phyloP scores from a whole-genome alignment of 2,888 invertebrate species.

The Anagyrus pseudococci region DNA sequence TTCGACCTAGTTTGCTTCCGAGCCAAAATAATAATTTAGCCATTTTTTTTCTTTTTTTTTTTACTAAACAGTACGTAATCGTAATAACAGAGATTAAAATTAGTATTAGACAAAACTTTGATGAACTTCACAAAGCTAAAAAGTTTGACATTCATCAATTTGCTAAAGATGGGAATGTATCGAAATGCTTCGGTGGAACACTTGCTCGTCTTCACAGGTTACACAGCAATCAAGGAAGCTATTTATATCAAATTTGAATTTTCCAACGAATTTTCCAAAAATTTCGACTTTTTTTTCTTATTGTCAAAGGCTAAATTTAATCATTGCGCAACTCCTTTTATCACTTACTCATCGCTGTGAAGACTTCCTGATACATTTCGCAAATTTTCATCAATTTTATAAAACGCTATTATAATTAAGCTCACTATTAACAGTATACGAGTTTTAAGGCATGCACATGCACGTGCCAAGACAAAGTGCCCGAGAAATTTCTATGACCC shows the following conservation, averaged over 20 bases:
- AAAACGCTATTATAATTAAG: slow-evolving; percentile 56
- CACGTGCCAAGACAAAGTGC: slow-evolving; percentile 50
- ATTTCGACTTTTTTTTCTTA: slow-evolving; percentile 4
- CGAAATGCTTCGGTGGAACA: slow-evolving; percentile 55
- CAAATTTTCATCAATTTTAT: slow-evolving; percentile 42
- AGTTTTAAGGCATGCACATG: slow-evolving; percentile 51
- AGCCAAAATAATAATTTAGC: slow-evolving; percentile 36
- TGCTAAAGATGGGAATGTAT: slow-evolving; percentile 45
- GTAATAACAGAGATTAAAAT: no score
- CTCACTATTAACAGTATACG: slow-evolving; percentile 62
- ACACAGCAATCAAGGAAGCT: slow-evolving; percentile 38
- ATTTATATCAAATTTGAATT: slow-evolving; percentile 3
- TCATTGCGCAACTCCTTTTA: no score
- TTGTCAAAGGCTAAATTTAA: slow-evolving; percentile 9
- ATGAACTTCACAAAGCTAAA: slow-evolving; percentile 41
- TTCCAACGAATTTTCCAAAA: slow-evolving; percentile 7
- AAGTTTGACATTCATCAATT: slow-evolving; percentile 40
- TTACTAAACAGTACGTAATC: no score
- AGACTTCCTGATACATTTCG: slow-evolving; percentile 39
- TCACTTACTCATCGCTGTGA: slow-evolving; percentile 38
- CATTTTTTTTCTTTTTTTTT: slow-evolving; percentile 25
- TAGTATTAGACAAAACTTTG: slow-evolving; percentile 39
- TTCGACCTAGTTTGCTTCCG: slow-evolving; percentile 52
- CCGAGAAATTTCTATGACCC: slow-evolving; percentile 46
- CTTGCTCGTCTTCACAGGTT: slow-evolving; percentile 43